Percentiles rank a stretch among this genome's conserved stretches.
Evolutionary conservation across 2,797 vertebrate species (phyloP).

Genomic region (Tachyglossus aculeatus): DNA sequence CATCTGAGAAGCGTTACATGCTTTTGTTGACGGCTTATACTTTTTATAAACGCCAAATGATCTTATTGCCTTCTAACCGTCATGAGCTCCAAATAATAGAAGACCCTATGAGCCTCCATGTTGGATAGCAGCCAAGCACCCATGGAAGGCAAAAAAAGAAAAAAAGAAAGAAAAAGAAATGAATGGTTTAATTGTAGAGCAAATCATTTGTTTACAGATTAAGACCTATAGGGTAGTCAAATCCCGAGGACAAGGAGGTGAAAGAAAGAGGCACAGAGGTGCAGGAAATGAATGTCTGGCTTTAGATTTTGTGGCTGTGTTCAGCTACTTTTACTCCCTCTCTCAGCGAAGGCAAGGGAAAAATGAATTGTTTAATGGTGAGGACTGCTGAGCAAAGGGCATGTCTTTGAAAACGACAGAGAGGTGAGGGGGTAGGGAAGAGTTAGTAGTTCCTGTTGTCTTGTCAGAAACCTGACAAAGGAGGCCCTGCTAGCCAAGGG

Average conservation of each 20-base stretch:
- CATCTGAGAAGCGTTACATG: conserved; percentile 69
- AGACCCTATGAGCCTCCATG: conserved; percentile 67
- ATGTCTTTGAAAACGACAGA: conserved; percentile 59
- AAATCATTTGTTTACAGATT: conserved; percentile 81
- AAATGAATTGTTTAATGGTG: conserved; percentile 60
- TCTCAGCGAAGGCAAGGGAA: conserved; percentile 30
- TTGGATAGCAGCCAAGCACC: conserved; percentile 73
- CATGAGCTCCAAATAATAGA: conserved; percentile 73
- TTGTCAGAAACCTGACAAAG: conserved; percentile 60
- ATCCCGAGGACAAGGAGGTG: conserved; percentile 65
- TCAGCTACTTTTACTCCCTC: conserved; percentile 54
- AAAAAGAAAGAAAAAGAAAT: not conserved
- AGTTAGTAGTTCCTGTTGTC: conserved; percentile 27
- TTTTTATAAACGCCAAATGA: conserved; percentile 79
- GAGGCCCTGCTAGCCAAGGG: conserved; percentile 48
- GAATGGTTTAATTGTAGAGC: conserved; percentile 79
- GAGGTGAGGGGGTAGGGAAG: conserved; percentile 34
- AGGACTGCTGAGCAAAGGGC: conserved; percentile 48
- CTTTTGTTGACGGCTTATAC: conserved; percentile 74
- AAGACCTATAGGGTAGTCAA: conserved; percentile 74
- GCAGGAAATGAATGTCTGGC: conserved; percentile 65
- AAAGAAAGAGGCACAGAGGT: conserved; percentile 65
- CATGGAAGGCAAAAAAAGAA: conserved; percentile 7
- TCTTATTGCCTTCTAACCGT: conserved; percentile 81
- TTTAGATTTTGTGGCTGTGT: conserved; percentile 63